These are phyloP conservation scores for Microctonus brassicae DNA, from an alignment of 2,888 invertebrate species.

Conservation along the genomic window DNA sequence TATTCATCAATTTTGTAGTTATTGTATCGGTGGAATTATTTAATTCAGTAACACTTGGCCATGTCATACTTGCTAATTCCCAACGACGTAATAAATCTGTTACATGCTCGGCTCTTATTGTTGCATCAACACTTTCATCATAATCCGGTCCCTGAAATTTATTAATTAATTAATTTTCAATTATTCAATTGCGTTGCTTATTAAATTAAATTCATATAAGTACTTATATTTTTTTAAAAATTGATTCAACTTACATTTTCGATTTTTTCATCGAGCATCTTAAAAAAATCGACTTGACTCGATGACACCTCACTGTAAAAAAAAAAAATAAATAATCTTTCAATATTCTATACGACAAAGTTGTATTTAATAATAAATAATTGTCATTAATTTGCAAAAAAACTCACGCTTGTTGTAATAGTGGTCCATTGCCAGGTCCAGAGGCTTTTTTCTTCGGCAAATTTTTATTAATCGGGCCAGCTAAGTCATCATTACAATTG, in stretches of 20 bases:
- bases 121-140: conserved; percentile 80
- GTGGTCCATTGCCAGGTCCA: conserved; percentile 71
- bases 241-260: conserved; percentile 78
- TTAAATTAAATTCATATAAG: neutral
- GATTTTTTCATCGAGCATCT: conserved; percentile 92
- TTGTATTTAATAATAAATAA: too few species aligned
- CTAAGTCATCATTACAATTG: conserved; percentile 65
- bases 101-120: conserved; percentile 78
- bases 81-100: conserved; percentile 80
- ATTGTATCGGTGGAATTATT: conserved; percentile 45
- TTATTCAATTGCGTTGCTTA: too few species aligned
- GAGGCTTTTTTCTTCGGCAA: conserved; percentile 64
- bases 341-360: too few species aligned
- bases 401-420: conserved; percentile 73
- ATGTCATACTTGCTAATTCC: conserved; percentile 79
- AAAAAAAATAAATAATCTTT: conserved; percentile 16
- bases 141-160: conserved; percentile 82
- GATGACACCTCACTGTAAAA: conserved; percentile 86
- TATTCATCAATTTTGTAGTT: conserved; percentile 16
- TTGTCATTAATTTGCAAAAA: conserved; percentile 9
- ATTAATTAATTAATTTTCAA: too few species aligned
- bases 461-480: conserved; percentile 60
- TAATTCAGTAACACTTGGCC: conserved; percentile 58
- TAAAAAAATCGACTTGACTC: conserved; percentile 93
- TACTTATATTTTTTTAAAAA: neutral